Conservation (phyloP, 2,113 vertebrate species). For the Labeo catla region DNA sequence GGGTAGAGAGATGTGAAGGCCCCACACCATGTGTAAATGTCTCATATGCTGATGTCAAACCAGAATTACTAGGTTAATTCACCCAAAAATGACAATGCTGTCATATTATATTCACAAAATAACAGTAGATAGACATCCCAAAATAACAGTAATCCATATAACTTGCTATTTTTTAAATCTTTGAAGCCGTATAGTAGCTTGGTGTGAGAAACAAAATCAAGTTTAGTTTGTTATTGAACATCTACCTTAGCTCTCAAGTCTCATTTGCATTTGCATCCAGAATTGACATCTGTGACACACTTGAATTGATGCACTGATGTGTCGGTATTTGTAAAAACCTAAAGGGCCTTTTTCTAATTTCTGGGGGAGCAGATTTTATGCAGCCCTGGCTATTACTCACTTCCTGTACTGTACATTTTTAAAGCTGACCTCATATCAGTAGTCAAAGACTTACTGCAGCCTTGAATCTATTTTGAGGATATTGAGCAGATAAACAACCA, state of each 20-base stretch:
- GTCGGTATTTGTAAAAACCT: slow-evolving; percentile 4
- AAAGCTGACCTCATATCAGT: slow-evolving; percentile 3
- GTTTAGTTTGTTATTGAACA: not conserved
- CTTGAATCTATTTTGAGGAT: not conserved
- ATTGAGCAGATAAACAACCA: not conserved
- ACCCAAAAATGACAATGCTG: not conserved
- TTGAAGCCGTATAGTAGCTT: not conserved
- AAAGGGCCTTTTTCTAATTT: not conserved
- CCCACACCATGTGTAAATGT: not conserved
- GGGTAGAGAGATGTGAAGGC: slow-evolving; percentile 1
- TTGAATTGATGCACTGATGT: not conserved
- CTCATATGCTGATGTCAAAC: not conserved
- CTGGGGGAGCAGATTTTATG: not conserved
- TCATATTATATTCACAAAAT: not conserved
- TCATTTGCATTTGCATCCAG: not conserved
- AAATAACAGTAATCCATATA: not conserved
- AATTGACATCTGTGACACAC: not conserved
- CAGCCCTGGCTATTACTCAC: not conserved
- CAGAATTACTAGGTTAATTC: not conserved
- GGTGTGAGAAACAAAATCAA: not conserved
- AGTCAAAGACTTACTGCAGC: not conserved
- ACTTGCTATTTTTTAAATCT: not conserved
- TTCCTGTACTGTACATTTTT: not conserved
- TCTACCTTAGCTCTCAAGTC: not conserved
- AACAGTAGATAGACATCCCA: not conserved